phyloP scores from a whole-genome alignment of 1,140 invertebrate genomes.

The Lordiphosa mommai region DNA sequence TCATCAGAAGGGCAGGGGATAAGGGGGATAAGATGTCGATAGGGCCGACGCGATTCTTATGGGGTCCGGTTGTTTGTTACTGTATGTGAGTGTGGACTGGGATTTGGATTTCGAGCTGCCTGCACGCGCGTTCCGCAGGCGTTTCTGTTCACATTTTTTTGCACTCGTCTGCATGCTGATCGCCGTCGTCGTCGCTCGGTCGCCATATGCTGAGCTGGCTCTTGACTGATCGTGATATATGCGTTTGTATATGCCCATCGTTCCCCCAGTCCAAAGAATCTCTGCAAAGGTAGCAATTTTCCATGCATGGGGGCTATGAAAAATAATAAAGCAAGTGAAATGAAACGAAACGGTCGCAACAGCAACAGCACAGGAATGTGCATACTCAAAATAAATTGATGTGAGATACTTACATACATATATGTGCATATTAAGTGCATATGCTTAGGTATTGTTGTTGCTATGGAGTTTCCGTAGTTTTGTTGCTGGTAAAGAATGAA shows the following conservation, averaged over 20 bases:
- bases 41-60: constrained; percentile 30
- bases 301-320: constrained; percentile 61
- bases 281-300: constrained; percentile 78
- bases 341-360: constrained; percentile 51
- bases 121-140: constrained; percentile 57
- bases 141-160: constrained; percentile 34
- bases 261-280: constrained; percentile 19
- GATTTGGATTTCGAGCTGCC: constrained; percentile 67
- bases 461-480: constrained; percentile 2
- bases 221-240: constrained; percentile 70
- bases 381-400: constrained; percentile 65
- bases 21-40: constrained; percentile 13
- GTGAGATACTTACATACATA: constrained; percentile 41
- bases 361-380: constrained; percentile 58
- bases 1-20: background rate
- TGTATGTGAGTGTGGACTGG: constrained; percentile 18
- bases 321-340: constrained; percentile 56
- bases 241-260: constrained; percentile 24
- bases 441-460: background rate
- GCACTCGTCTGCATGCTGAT: constrained; percentile 58
- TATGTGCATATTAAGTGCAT: constrained; percentile 2
- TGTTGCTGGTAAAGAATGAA: background rate
- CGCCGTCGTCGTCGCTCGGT: constrained; percentile 26
- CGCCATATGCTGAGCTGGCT: constrained; percentile 70
- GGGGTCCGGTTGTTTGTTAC: constrained; percentile 12